A percentile compares a stretch with the other conserved stretches of the same genome.
Conservation (phyloP, 1,140 invertebrate genomes). For the Cepaea nemoralis region DNA sequence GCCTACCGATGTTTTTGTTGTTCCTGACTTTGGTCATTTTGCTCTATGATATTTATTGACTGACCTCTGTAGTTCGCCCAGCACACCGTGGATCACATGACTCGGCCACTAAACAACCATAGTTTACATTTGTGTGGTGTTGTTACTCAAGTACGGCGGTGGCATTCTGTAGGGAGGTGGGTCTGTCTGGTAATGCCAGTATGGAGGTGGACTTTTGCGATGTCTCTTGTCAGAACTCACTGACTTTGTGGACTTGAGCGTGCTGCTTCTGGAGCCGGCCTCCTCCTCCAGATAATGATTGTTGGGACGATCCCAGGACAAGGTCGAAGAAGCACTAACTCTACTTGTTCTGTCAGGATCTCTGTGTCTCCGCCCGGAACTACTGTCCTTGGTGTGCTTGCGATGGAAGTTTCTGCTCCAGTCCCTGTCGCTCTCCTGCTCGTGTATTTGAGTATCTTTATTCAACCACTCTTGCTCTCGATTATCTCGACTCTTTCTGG, state of each 20-base stretch:
- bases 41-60: no score
- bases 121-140: not conserved
- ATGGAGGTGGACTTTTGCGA: slow-evolving; percentile 31
- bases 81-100: no score
- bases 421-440: not conserved
- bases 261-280: slow-evolving; percentile 23
- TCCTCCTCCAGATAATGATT: slow-evolving; percentile 40
- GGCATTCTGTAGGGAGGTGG: slow-evolving; percentile 54
- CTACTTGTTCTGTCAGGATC: slow-evolving; percentile 15
- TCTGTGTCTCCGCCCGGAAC: not conserved
- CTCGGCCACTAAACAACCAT: no score
- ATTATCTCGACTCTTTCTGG: not conserved
- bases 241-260: slow-evolving; percentile 6
- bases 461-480: slow-evolving; percentile 2
- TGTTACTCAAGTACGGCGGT: slow-evolving; percentile 48
- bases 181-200: slow-evolving; percentile 35
- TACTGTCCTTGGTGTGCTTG: not conserved
- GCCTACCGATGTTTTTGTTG: no score
- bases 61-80: no score
- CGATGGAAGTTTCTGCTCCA: not conserved
- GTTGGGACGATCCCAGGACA: slow-evolving; percentile 39
- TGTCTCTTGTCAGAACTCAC: slow-evolving; percentile 19
- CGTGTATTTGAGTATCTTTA: not conserved
- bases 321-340: slow-evolving; percentile 36
- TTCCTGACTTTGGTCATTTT: no score